These are phyloP conservation scores for Encarsia formosa DNA, from an alignment of 2,888 invertebrate genomes.

Conservation along the genomic window DNA sequence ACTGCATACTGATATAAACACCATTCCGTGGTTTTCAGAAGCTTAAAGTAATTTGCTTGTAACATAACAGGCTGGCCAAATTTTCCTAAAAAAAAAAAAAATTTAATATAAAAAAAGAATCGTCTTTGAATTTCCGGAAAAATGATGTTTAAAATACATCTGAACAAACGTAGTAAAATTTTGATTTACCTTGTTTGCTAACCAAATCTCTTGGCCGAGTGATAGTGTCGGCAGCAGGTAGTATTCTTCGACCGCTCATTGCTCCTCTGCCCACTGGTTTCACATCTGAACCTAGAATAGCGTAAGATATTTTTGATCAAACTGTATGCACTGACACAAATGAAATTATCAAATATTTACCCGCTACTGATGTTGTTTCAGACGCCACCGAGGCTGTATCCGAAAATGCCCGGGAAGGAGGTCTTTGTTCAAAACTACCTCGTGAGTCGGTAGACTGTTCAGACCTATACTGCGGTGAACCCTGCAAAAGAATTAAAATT, in stretches of 20 bases:
- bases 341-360: constrained; percentile 7
- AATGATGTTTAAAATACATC: no score
- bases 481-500: no score
- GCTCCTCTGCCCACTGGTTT: constrained; percentile 56
- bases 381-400: constrained; percentile 15
- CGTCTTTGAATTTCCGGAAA: no score
- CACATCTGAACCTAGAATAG: constrained; percentile 15
- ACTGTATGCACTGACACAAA: no score
- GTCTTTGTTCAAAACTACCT: background rate
- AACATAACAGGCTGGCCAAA: constrained; percentile 55
- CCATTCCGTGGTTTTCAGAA: constrained; percentile 67
- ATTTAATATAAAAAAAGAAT: no score
- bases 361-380: constrained; percentile 15
- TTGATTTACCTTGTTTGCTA: constrained; percentile 44
- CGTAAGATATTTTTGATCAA: background rate
- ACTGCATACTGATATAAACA: constrained; percentile 72
- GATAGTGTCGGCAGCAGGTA: constrained; percentile 52
- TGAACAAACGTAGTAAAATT: background rate
- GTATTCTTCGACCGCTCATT: constrained; percentile 55
- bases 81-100: constrained; percentile 50
- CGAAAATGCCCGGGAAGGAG: constrained; percentile 4
- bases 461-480: no score
- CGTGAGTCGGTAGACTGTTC: no score
- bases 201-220: constrained; percentile 42
- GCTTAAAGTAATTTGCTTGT: constrained; percentile 66